Conservation (phyloP, 2,797 vertebrate species). For the Sylvilagus floridanus region DNA sequence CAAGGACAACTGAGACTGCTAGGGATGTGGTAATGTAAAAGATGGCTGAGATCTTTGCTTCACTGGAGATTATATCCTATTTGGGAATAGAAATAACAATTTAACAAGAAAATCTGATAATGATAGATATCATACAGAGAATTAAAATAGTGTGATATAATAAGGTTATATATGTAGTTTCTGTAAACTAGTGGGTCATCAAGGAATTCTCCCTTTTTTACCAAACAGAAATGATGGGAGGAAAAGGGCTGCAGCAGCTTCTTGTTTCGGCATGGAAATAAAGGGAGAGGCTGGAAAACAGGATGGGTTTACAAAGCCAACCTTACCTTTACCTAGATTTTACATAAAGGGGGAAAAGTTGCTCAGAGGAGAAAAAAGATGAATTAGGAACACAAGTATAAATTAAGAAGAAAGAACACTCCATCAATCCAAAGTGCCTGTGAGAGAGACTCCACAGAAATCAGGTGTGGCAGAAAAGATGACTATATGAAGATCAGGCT, state of each 20-base stretch:
- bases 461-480: neutral
- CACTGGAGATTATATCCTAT: neutral
- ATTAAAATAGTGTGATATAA: neutral
- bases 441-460: conserved; percentile 7
- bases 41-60: neutral
- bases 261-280: neutral
- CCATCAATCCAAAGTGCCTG: neutral
- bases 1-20: neutral
- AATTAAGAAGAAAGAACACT: conserved; percentile 4
- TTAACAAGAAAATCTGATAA: neutral
- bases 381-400: neutral
- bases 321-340: neutral
- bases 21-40: neutral
- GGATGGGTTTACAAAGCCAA: neutral
- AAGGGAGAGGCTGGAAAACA: no score
- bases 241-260: neutral
- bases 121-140: neutral
- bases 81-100: neutral
- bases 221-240: neutral
- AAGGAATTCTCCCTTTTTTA: neutral
- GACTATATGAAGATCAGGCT: neutral
- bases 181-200: neutral
- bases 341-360: neutral
- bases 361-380: neutral
- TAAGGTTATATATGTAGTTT: neutral